These are phyloP conservation scores for Hephaestus fuliginosus DNA, from an alignment of 2,797 vertebrate genomes.

Conservation along the genomic window DNA sequence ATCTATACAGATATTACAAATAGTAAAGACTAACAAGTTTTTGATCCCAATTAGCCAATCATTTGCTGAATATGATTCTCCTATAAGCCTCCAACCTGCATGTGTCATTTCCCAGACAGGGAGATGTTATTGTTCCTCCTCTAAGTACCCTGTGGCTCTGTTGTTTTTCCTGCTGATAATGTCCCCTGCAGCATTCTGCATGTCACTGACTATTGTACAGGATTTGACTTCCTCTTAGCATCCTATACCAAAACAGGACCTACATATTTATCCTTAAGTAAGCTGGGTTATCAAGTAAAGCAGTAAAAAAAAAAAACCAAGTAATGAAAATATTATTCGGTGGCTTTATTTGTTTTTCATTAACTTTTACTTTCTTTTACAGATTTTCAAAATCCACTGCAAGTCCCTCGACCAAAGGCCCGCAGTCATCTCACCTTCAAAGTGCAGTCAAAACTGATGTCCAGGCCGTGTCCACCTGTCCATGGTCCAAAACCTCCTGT, in stretches of 20 bases:
- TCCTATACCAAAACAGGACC: conserved; percentile 31
- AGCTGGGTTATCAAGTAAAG: background rate
- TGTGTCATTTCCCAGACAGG: conserved; percentile 76
- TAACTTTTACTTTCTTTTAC: conserved; percentile 46
- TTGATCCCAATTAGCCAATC: conserved; percentile 1
- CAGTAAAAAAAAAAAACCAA: background rate
- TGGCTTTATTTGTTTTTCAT: conserved; percentile 17
- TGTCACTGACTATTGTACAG: conserved; percentile 65
- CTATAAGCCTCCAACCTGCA: conserved; percentile 33
- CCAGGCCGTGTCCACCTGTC: conserved; percentile 84
- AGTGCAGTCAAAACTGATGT: conserved; percentile 89
- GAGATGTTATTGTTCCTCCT: conserved; percentile 78
- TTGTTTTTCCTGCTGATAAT: conserved; percentile 85
- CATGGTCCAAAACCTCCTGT: conserved; percentile 93
- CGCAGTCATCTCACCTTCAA: conserved; percentile 87
- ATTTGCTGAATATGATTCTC: conserved; percentile 9
- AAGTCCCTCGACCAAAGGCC: conserved; percentile 91
- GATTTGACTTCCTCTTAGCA: conserved; percentile 55
- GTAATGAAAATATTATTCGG: background rate
- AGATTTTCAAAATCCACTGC: conserved; percentile 92
- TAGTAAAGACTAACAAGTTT: background rate
- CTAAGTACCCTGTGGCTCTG: conserved; percentile 77
- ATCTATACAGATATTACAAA: conserved; percentile 13
- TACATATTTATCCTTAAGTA: conserved; percentile 21
- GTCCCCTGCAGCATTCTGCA: conserved; percentile 65